A percentile compares a stretch with the other conserved stretches of the same genome.
These are phyloP conservation scores for Gnatocerus cornutus DNA, from an alignment of 2,888 invertebrate genomes.

Conservation along the genomic window DNA sequence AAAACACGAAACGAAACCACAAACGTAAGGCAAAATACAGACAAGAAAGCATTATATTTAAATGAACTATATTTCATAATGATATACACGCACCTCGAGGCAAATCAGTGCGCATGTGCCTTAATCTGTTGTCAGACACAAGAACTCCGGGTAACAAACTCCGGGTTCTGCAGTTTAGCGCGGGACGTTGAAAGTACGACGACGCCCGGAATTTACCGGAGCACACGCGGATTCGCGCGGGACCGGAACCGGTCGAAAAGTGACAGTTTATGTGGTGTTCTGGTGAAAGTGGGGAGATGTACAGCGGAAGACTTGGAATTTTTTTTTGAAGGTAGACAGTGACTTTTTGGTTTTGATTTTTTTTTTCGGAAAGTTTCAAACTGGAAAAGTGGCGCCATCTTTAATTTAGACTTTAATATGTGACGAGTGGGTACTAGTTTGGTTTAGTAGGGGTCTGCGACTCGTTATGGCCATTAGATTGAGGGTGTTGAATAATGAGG, in stretches of 20 bases:
- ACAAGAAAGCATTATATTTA: constrained; percentile 60
- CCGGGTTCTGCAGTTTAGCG: constrained; percentile 57
- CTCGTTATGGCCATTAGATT: neutral
- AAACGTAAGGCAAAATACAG: constrained; percentile 51
- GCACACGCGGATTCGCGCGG: constrained; percentile 35
- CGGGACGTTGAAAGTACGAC: constrained; percentile 49
- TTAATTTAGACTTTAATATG: constrained; percentile 12
- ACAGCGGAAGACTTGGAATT: neutral
- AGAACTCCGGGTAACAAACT: constrained; percentile 59
- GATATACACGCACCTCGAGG: constrained; percentile 64
- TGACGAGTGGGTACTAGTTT: neutral
- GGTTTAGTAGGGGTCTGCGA: neutral
- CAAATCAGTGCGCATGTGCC: constrained; percentile 58
- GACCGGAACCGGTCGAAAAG: constrained; percentile 6
- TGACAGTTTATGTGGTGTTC: constrained; percentile 5
- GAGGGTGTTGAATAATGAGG: constrained; percentile 16
- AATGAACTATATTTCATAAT: constrained; percentile 64
- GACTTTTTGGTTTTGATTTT: constrained; percentile 1
- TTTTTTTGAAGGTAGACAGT: constrained; percentile 6
- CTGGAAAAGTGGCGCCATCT: constrained; percentile 24
- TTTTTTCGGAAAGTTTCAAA: constrained; percentile 7
- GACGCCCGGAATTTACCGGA: constrained; percentile 26
- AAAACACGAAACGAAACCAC: constrained; percentile 42
- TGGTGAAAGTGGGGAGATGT: constrained; percentile 15
- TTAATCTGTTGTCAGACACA: constrained; percentile 53